phyloP scores from a whole-genome alignment of 2,888 invertebrate species.

The Fragum sueziense region DNA sequence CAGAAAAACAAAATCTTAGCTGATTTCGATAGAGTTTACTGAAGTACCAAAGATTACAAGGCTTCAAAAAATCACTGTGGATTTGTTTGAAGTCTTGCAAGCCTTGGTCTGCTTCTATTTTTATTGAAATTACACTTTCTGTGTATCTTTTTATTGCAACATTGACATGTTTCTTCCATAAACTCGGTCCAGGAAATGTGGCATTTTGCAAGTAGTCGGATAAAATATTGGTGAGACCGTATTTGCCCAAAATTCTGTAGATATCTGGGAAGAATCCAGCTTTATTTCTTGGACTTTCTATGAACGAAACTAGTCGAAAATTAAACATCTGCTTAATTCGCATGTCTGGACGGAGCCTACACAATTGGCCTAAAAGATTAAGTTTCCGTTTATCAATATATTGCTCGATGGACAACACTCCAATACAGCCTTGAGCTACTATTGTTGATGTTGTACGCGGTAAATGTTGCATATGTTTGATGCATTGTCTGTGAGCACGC shows the following conservation, averaged over 20 bases:
- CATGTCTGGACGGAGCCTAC: not conserved
- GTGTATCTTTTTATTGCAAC: too few relatives aligned
- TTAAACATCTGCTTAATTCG: not conserved
- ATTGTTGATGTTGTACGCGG: not conserved
- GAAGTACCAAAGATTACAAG: not conserved
- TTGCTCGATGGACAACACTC: not conserved
- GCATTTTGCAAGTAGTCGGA: not conserved
- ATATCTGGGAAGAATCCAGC: slow-evolving; percentile 5
- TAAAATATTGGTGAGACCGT: not conserved
- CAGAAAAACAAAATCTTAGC: not conserved
- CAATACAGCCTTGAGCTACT: not conserved
- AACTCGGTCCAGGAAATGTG: not conserved
- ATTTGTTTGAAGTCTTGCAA: not conserved
- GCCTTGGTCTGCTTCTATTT: not conserved
- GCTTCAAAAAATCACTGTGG: not conserved
- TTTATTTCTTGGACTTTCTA: not conserved
- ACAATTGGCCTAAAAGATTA: not conserved
- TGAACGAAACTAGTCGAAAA: not conserved
- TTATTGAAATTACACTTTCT: too few relatives aligned
- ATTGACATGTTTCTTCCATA: not conserved
- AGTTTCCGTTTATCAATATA: slow-evolving; percentile 2
- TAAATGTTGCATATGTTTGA: not conserved
- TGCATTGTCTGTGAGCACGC: not conserved
- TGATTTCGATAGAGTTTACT: not conserved
- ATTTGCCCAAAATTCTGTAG: not conserved